Evolutionary conservation across 2,888 invertebrate species (phyloP), one percentile per base, ranked within the genome.

Genomic region (Marronus borbonicus): DNA sequence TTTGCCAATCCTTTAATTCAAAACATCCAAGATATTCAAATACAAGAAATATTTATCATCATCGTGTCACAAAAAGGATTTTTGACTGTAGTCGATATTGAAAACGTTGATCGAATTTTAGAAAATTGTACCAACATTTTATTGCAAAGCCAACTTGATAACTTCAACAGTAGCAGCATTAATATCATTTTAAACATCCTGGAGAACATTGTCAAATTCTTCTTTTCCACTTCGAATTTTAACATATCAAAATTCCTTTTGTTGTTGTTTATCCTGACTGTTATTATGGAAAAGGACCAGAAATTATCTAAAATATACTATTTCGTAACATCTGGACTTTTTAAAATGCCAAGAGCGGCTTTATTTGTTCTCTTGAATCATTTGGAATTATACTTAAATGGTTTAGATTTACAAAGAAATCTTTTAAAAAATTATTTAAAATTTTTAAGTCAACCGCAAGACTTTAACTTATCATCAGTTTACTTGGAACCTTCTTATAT

Each of bases 251-350:
- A 72, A 12, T 72, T 24, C n/a, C 39, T 72, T 10, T 58, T 60
- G 17, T 44, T 39, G 1, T 8, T 60, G 20, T 72, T 20, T 39
- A 58, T 44, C 4, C 4, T 72, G 1, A 72, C 72, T 10, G 58
- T 20, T 20, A 60, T 36, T 5, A 1, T 20, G 4, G 58, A 24
- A 20, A 36, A 72, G 14, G 4, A 55, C n/a, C 28, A 72, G 20
- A 17, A 72, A 60, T 72, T 72, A 72, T 72, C 58, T 0, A 60
- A 20, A 10, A 36, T 72, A 36, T 72, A 72, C 39, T 44, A 24
- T 20, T 72, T 39, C n/a, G 20, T 72, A 17, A 72, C 72, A 10
- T n/a, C 58, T 10, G 55, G 55, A 5, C 20, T 3, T 24, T 10
- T 60, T 58, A 55, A 24, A 10, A 20, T 14, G 4, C 39, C 72